Evolutionary conservation across 2,113 vertebrate genomes (phyloP), one percentile per base, ranked within the genome.

Genomic region (Cisticola juncidis): DNA sequence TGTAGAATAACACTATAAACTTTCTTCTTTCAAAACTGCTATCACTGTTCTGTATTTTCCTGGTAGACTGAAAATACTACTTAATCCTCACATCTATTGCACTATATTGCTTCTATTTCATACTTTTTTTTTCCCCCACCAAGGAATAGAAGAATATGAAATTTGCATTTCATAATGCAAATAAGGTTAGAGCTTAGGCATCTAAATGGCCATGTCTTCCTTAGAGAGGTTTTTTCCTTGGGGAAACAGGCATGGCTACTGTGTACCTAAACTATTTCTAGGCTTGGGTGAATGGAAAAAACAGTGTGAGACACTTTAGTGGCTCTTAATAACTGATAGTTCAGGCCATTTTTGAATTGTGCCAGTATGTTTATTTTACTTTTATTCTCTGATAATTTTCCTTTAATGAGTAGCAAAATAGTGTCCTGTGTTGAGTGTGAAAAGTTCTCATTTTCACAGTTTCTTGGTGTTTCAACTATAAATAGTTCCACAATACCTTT

Each of bases 171-270:
- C 11, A 10, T 58, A 57, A 26, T 57, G 24, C 5, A 84, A 31
- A 6, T 22, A 14, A 29, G 3, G 11, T 31, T 58, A 33, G 21
- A 81, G 16, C n/a, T 50, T 28, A 48, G n/a, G 14, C 29, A 18
- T 86, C 38, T n/a, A 22, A 64, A 36, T 3, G 4, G 11, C 11
- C 0, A 0, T 19, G 8, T 26, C 36, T 65, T 70, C 9, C 1
- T 65, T 65, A 44, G 66, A 65, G 51, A 56, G 21, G 25, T 21
- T 66, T 71, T 10, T 29, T 90, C 15, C 20, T 64, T 44, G 10
- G 15, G 12, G 53, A 22, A 40, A 7, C 8, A 42, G 26, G 18
- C 12, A 31, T 40, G 21, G 29, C 21, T 36, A 14, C 20, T 56
- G 17, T n/a, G 16, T 73, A 60, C 17, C 44, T 23, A 44, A 64